phyloP scores from a whole-genome alignment of 1,140 invertebrate species.

The Magallana ariakensis region DNA sequence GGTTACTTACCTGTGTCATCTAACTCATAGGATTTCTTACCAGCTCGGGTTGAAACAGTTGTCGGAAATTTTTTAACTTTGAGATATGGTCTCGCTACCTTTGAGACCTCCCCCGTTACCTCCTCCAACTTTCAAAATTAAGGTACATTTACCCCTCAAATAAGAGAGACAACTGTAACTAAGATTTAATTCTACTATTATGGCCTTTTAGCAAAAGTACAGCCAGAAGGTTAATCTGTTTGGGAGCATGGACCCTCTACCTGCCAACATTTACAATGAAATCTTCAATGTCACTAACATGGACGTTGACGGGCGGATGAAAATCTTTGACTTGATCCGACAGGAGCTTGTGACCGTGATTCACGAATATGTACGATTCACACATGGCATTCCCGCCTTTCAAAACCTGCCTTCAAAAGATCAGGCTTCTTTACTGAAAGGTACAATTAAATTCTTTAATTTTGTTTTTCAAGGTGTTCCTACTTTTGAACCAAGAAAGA shows the following conservation, averaged over 20 bases:
- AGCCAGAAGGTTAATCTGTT: conserved; percentile 1
- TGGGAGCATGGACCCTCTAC: conserved; percentile 24
- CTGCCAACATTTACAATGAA: conserved; percentile 26
- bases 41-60: too few relatives aligned
- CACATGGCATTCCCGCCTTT: conserved; percentile 37
- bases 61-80: too few relatives aligned
- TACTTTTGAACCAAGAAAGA: too few relatives aligned
- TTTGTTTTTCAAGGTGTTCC: too few relatives aligned
- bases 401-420: conserved; percentile 3
- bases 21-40: too few relatives aligned
- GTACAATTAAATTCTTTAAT: neutral
- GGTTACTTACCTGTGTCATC: too few relatives aligned
- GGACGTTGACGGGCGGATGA: conserved; percentile 28
- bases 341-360: conserved; percentile 22
- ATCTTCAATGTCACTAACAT: conserved; percentile 34
- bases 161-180: neutral
- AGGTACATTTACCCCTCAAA: too few relatives aligned
- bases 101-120: too few relatives aligned
- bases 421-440: conserved; percentile 37
- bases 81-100: too few relatives aligned
- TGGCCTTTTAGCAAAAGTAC: neutral
- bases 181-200: neutral
- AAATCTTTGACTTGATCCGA: neutral
- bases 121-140: too few relatives aligned
- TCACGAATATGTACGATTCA: conserved; percentile 39